phyloP scores from a whole-genome alignment of 1,140 invertebrate genomes.

The Bombus impatiens region DNA sequence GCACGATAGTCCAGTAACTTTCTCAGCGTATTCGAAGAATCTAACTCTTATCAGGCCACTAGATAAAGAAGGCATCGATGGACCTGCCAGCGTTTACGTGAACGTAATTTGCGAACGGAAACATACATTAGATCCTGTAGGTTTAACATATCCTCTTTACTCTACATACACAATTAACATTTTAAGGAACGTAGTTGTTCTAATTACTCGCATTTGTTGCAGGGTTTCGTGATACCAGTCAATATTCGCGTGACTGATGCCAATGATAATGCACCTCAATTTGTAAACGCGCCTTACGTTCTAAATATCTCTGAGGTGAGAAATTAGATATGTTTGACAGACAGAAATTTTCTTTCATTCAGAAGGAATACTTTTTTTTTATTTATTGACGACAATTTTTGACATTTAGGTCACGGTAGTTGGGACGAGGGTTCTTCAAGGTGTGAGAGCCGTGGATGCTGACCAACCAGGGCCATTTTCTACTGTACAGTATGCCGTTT shows the following conservation, averaged over 20 bases:
- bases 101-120: constrained; percentile 92
- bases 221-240: constrained; percentile 94
- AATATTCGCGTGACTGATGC: constrained; percentile 96
- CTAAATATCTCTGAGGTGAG: constrained; percentile 91
- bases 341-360: too few species aligned
- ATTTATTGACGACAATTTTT: not conserved
- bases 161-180: not conserved
- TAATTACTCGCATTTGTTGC: not conserved
- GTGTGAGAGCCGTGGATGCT: constrained; percentile 90
- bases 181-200: not conserved
- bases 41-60: constrained; percentile 89
- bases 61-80: constrained; percentile 92
- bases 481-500: constrained; percentile 92
- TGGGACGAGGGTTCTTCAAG: constrained; percentile 90
- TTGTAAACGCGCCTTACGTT: constrained; percentile 91
- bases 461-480: constrained; percentile 95
- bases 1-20: constrained; percentile 88
- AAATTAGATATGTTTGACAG: not conserved
- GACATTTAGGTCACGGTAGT: constrained; percentile 87
- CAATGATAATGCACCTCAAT: constrained; percentile 94
- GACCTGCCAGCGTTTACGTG: constrained; percentile 92
- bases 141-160: not conserved
- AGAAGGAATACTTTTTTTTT: not conserved
- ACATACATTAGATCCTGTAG: constrained; percentile 90
- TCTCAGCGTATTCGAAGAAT: constrained; percentile 90